Evolutionary conservation across 2,888 invertebrate species (phyloP).

Genomic region (Cryptosula pallasiana): DNA sequence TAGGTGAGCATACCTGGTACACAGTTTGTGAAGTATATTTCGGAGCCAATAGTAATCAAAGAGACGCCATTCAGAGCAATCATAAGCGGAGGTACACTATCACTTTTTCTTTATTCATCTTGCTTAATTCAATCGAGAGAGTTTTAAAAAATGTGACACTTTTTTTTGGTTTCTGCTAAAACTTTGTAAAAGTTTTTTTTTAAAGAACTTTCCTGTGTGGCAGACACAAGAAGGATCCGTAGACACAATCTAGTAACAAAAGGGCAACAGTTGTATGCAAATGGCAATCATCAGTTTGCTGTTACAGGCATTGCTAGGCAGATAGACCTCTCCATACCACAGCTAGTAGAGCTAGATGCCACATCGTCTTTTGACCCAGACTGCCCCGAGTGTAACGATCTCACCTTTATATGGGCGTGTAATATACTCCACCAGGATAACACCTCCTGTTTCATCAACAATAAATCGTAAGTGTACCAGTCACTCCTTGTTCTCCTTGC

Average conservation of each 20-base stretch:
- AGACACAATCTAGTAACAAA: too few species aligned
- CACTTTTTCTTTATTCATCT: too few species aligned
- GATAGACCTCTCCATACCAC: not conserved
- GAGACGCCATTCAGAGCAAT: conserved; percentile 12
- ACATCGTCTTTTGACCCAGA: not conserved
- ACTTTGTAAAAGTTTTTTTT: too few species aligned
- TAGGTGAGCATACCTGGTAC: not conserved
- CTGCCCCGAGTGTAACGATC: not conserved
- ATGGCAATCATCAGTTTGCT: too few species aligned
- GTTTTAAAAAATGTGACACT: too few species aligned
- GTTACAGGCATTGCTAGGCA: conserved; percentile 1
- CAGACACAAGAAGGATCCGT: too few species aligned
- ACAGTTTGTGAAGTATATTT: not conserved
- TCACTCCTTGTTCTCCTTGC: too few species aligned
- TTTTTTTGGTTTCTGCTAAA: too few species aligned
- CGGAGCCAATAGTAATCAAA: not conserved
- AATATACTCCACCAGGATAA: not conserved
- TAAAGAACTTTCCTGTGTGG: too few species aligned
- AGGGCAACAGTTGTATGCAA: too few species aligned
- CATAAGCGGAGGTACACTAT: not conserved
- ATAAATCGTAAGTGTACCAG: not conserved
- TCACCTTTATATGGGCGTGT: not conserved
- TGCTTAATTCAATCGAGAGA: too few species aligned
- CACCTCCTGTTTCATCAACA: not conserved
- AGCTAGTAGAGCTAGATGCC: not conserved